A percentile compares a stretch with the other conserved stretches of the same genome.
phyloP scores from a whole-genome alignment of 2,797 vertebrate species.

The Tapera naevia region DNA sequence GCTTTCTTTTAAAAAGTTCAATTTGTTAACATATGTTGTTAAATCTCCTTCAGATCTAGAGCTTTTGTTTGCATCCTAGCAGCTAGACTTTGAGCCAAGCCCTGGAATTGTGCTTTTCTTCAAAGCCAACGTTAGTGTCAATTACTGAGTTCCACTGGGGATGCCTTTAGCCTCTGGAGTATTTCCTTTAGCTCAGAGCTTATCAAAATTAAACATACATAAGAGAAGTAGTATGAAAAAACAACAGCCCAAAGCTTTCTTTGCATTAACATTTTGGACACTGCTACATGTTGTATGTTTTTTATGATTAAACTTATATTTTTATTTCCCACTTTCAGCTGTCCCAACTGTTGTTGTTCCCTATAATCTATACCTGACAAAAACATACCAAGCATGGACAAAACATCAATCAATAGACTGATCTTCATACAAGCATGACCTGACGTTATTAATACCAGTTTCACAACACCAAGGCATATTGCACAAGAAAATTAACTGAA shows the following conservation, averaged over 20 bases:
- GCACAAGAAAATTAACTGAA: background rate
- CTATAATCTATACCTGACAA: background rate
- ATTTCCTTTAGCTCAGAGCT: background rate
- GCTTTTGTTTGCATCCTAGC: background rate
- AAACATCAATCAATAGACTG: background rate
- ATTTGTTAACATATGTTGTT: background rate
- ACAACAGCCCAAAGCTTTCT: background rate
- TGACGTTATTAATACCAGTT: background rate
- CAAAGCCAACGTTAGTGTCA: background rate
- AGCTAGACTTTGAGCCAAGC: background rate
- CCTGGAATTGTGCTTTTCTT: background rate
- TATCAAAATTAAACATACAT: background rate
- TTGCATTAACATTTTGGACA: background rate
- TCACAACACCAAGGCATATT: background rate
- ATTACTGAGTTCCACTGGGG: background rate
- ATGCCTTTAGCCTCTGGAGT: background rate
- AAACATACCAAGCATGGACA: background rate
- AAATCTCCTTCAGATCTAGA: background rate
- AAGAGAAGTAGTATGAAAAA: background rate
- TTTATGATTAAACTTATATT: background rate
- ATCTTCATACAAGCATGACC: background rate
- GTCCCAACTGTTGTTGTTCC: background rate
- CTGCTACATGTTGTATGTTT: fast-evolving
- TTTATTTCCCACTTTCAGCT: background rate
- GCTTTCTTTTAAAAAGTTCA: background rate